Evolutionary conservation across 2,113 vertebrate species (phyloP).

Genomic region (Gambusia holbrooki): DNA sequence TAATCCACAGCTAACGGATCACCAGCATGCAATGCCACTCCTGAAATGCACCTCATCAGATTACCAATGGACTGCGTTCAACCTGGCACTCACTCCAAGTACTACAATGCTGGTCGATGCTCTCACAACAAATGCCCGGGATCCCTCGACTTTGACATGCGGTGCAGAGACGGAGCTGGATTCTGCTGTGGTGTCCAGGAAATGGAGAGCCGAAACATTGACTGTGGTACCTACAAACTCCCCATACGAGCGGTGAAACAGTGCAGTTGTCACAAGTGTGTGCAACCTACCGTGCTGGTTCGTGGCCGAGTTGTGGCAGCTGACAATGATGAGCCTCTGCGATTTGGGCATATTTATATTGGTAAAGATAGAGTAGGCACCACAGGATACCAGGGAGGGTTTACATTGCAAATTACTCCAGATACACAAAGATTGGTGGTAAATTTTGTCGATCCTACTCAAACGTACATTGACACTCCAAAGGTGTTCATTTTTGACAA

Average conservation of each 20-base stretch:
- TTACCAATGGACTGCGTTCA: constrained; percentile 87
- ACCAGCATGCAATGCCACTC: constrained; percentile 82
- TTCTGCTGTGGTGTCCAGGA: constrained; percentile 86
- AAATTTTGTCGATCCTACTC: constrained; percentile 86
- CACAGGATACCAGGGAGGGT: constrained; percentile 91
- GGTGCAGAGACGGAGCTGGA: constrained; percentile 76
- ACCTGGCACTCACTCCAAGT: constrained; percentile 77
- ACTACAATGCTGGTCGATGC: constrained; percentile 89
- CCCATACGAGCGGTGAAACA: constrained; percentile 86
- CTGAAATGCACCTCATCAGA: constrained; percentile 85
- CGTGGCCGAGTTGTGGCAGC: constrained; percentile 86
- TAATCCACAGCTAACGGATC: constrained; percentile 81
- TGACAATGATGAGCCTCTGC: constrained; percentile 88
- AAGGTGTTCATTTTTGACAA: constrained; percentile 91
- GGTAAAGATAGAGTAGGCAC: constrained; percentile 85
- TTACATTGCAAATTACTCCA: constrained; percentile 87
- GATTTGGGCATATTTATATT: constrained; percentile 90
- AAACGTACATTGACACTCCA: constrained; percentile 87
- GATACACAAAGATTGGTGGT: constrained; percentile 86
- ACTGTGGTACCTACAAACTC: constrained; percentile 82
- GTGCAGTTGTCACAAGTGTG: constrained; percentile 89
- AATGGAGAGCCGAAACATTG: constrained; percentile 83
- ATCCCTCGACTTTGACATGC: constrained; percentile 67
- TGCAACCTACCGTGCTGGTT: constrained; percentile 83
- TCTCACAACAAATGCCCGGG: constrained; percentile 82